phyloP scores from a whole-genome alignment of 1,140 invertebrate species.

The Bombus difficillimus region DNA sequence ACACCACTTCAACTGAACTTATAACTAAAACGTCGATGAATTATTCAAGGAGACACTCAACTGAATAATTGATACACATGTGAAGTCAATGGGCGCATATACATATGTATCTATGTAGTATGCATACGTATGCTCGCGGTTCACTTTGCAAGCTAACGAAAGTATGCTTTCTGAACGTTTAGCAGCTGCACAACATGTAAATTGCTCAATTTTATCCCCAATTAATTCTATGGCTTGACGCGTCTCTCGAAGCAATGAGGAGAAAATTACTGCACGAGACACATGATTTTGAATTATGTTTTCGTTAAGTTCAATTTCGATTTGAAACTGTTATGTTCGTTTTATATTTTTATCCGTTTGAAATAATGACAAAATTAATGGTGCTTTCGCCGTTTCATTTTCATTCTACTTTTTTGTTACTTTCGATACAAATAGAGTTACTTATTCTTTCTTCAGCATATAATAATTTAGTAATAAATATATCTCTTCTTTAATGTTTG shows the following conservation, averaged over 20 bases:
- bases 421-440: too few relatives aligned
- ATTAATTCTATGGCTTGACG: background rate
- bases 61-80: conserved; percentile 74
- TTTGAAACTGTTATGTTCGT: too few relatives aligned
- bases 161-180: background rate
- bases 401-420: too few relatives aligned
- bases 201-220: background rate
- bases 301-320: too few relatives aligned
- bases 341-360: too few relatives aligned
- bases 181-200: background rate
- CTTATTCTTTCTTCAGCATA: too few relatives aligned
- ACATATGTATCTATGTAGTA: conserved; percentile 33
- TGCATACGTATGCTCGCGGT: background rate
- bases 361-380: too few relatives aligned
- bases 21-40: conserved; percentile 68
- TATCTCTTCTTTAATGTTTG: too few relatives aligned
- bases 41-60: conserved; percentile 68
- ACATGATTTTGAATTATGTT: background rate
- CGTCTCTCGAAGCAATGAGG: background rate
- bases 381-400: background rate
- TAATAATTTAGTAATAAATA: too few relatives aligned
- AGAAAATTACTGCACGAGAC: background rate
- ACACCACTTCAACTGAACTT: conserved; percentile 45
- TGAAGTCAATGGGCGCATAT: conserved; percentile 54
- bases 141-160: conserved; percentile 1